phyloP scores from a whole-genome alignment of 2,797 vertebrate species.

The Anas bahamensis region DNA sequence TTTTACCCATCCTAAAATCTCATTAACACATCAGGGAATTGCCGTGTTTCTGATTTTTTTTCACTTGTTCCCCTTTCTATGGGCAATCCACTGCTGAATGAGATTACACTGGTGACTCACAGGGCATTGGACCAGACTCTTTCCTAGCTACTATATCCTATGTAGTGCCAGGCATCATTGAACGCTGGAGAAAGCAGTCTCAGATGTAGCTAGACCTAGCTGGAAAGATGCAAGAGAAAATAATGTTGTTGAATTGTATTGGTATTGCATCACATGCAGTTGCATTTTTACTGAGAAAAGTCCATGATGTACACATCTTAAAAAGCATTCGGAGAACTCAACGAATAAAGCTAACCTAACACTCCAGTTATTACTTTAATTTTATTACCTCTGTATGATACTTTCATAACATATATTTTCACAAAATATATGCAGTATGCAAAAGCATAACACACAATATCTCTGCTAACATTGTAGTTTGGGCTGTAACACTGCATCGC shows the following conservation, averaged over 20 bases:
- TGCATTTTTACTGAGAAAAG: not conserved
- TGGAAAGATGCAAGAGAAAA: not conserved
- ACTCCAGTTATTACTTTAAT: not conserved
- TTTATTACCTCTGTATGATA: not conserved
- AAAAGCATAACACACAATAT: not conserved
- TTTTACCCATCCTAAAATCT: not conserved
- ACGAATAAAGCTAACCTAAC: not conserved
- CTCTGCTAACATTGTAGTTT: not conserved
- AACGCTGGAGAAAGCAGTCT: not conserved
- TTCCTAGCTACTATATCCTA: not conserved
- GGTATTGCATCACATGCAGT: not conserved
- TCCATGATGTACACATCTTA: not conserved
- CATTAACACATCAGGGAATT: not conserved
- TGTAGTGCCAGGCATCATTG: not conserved
- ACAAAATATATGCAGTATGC: not conserved
- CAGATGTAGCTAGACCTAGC: not conserved
- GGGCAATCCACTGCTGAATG: not conserved
- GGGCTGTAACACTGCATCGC: not conserved
- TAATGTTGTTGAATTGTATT: not conserved
- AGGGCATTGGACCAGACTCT: not conserved
- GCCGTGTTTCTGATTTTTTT: not conserved
- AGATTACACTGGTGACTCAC: not conserved
- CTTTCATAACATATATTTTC: not conserved
- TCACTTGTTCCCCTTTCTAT: not conserved
- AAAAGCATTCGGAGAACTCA: not conserved